A percentile compares a stretch with the other conserved stretches of the same genome.
phyloP scores from a whole-genome alignment of 2,888 invertebrate genomes.

The Tholera decimalis region DNA sequence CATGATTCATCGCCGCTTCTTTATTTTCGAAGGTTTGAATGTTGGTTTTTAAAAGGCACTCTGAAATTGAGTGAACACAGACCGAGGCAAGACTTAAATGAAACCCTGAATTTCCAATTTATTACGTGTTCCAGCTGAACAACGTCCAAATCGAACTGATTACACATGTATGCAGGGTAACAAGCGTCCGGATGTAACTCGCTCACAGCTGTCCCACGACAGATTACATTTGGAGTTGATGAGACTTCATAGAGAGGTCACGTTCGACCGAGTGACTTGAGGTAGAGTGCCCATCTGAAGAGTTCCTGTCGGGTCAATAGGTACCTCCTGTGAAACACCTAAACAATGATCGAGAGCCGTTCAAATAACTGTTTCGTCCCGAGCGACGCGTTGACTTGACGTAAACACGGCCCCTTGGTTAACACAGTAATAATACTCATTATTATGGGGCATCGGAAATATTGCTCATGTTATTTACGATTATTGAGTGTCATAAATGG shows the following conservation, averaged over 20 bases:
- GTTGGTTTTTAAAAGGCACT: background rate
- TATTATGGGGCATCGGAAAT: conserved; percentile 67
- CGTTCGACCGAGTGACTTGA: conserved; percentile 64
- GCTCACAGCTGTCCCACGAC: conserved; percentile 55
- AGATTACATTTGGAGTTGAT: conserved; percentile 67
- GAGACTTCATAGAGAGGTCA: conserved; percentile 63
- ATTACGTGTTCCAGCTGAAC: conserved; percentile 49
- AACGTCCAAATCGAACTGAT: conserved; percentile 53
- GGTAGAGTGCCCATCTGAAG: conserved; percentile 61
- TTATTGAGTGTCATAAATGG: conserved; percentile 75
- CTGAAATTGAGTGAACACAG: conserved; percentile 14
- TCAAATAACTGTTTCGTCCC: conserved; percentile 58
- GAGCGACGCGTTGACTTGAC: conserved; percentile 5
- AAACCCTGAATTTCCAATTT: conserved; percentile 36
- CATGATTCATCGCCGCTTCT: conserved; percentile 19
- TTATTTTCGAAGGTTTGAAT: background rate
- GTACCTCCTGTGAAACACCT: conserved; percentile 52
- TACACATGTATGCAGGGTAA: conserved; percentile 53
- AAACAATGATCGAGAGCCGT: conserved; percentile 55
- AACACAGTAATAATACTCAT: conserved; percentile 60
- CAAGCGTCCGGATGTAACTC: conserved; percentile 53
- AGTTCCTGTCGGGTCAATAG: conserved; percentile 54
- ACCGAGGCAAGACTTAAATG: conserved; percentile 25
- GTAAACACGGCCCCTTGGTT: conserved; percentile 37
- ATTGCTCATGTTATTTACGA: conserved; percentile 73